These are phyloP conservation scores for Corythornis leucogaster DNA, from an alignment of 2,797 vertebrate species.

Conservation along the genomic window DNA sequence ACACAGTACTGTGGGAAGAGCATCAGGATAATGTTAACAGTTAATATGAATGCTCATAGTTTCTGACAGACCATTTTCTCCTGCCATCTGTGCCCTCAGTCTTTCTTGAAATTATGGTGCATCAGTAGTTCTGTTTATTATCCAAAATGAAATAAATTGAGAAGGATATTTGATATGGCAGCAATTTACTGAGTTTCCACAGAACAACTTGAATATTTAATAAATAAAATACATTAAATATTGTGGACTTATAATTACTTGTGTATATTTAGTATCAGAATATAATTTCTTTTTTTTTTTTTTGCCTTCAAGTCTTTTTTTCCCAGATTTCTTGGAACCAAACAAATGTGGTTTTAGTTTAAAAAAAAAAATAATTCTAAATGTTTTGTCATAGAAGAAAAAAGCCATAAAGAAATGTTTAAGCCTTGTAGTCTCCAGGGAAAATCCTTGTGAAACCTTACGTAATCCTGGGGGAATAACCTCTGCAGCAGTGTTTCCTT, in stretches of 20 bases:
- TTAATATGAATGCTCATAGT: conserved; percentile 9
- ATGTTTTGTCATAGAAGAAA: neutral
- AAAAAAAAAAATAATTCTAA: neutral
- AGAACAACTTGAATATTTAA: conserved; percentile 4
- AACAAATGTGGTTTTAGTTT: neutral
- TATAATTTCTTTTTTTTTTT: conserved; percentile 14
- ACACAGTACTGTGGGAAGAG: neutral
- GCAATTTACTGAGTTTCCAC: conserved; percentile 21
- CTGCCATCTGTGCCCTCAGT: conserved; percentile 35
- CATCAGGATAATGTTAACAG: neutral
- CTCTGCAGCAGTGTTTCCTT: neutral
- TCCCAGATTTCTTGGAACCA: neutral
- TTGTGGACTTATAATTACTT: conserved; percentile 18
- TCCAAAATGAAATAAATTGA: conserved; percentile 24
- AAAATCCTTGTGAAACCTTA: neutral
- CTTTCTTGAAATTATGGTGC: conserved; percentile 6
- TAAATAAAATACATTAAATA: neutral
- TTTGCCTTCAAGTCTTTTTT: conserved; percentile 37
- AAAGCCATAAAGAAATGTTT: neutral
- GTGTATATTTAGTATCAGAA: conserved; percentile 45
- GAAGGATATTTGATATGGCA: conserved; percentile 52
- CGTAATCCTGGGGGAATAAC: neutral
- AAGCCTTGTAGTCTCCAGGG: neutral
- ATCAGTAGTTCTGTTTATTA: conserved; percentile 69
- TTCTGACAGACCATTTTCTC: conserved; percentile 67